These are phyloP conservation scores for Esox lucius DNA, from an alignment of 2,797 vertebrate species.

Conservation along the genomic window DNA sequence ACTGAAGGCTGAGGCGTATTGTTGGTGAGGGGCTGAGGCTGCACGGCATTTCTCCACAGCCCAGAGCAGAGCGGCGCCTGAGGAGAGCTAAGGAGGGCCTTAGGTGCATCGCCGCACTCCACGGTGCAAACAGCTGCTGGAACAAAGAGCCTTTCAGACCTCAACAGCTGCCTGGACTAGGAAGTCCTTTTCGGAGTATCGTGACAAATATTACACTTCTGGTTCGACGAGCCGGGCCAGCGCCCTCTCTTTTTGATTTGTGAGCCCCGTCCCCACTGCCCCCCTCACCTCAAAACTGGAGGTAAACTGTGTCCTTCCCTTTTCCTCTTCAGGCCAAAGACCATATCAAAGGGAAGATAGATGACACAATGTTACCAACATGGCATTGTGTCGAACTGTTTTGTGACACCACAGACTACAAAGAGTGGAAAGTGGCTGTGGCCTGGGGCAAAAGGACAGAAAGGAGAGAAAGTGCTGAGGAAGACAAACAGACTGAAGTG, in stretches of 20 bases:
- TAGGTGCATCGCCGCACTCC: slow-evolving; percentile 44
- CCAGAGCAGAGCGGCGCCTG: neutral
- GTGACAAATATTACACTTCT: slow-evolving; percentile 77
- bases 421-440: slow-evolving; percentile 36
- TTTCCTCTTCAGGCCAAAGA: slow-evolving; percentile 23
- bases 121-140: slow-evolving; percentile 51
- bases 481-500: neutral
- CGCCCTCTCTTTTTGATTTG: slow-evolving; percentile 58
- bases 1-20: neutral
- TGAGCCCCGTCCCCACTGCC: slow-evolving; percentile 33
- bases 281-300: slow-evolving; percentile 31
- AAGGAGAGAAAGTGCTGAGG: neutral
- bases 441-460: slow-evolving; percentile 6
- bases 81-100: slow-evolving; percentile 28
- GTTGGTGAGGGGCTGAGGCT: neutral
- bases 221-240: slow-evolving; percentile 35
- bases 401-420: slow-evolving; percentile 3
- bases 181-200: slow-evolving; percentile 71
- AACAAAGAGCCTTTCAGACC: slow-evolving; percentile 73
- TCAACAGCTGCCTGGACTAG: slow-evolving; percentile 56
- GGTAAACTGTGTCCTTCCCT: slow-evolving; percentile 32
- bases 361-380: neutral
- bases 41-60: neutral
- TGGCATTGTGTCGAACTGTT: neutral
- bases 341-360: slow-evolving; percentile 41